Base-by-base conservation (phyloP, 2,113 vertebrate species). In the Cinclus mexicanus region DNA sequence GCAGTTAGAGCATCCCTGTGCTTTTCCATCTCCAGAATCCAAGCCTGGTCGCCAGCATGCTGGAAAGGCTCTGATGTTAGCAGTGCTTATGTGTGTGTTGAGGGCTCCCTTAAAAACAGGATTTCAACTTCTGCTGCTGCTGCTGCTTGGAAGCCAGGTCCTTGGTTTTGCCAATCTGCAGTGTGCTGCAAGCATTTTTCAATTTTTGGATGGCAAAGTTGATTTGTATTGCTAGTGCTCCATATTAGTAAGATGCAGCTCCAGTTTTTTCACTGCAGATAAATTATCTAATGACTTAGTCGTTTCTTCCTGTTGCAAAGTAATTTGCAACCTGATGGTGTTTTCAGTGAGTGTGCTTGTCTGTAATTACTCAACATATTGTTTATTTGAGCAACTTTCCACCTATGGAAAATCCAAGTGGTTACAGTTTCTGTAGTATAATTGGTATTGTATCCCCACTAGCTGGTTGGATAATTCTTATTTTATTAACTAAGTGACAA, bases 281-380 rank as follows among this genome's bases (percentile, higher is more conserved):
- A 89, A 96, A 93, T 96, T 78, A 92, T 41, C 83, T 88, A 81
- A 95, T 86, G 83, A 81, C 77, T 92, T 86, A 7, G 76, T 70
- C 24, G 25, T 41, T 90, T 90, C 69, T 82, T 71, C 44, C 64
- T 83, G 21, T 94, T 83, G 92, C 76, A 85, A n/a, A 93, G 77
- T 92, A 65, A 79, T 95, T 96, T 93, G 90, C 88, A 88, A 35
- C 72, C 63, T 86, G 85, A 63, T 89, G 83, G 64, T 7, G 16
- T 93, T 90, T 77, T 70, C 76, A 29, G 60, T 83, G 84, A 39
- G 50, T 63, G 39, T 72, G 11, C 39, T 94, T 17, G 1, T 55
- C 52, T 87, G 0, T 81, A 86, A 64, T 81, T 71, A 68, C 37
- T 86, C 60, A 56, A 75, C 16, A 11, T 41, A 19, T 39, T 90